Evolutionary conservation across 2,797 vertebrate genomes (phyloP).

Genomic region (Etheostoma perlongum): DNA sequence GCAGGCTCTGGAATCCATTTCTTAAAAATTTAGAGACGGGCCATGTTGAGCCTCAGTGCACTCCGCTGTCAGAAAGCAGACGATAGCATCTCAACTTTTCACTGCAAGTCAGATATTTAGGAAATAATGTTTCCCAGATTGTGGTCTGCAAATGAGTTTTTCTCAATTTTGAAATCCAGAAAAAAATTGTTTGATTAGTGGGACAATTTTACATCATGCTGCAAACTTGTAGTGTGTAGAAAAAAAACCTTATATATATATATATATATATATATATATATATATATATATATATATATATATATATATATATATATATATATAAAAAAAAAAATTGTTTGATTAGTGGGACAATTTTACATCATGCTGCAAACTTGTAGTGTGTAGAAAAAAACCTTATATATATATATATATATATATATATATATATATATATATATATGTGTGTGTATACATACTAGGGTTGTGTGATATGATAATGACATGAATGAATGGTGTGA

Average conservation of each 20-base stretch:
- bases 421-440: too few relatives aligned
- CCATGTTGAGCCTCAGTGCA: constrained; percentile 49
- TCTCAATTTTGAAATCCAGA: constrained; percentile 37
- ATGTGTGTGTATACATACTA: too few relatives aligned
- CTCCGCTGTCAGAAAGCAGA: constrained; percentile 45
- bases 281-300: too few relatives aligned
- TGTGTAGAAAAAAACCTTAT: not conserved
- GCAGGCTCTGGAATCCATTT: constrained; percentile 27
- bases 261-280: too few relatives aligned
- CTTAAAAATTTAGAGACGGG: not conserved
- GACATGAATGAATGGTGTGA: too few relatives aligned
- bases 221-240: not conserved
- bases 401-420: too few relatives aligned
- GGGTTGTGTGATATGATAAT: not conserved
- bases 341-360: constrained; percentile 33
- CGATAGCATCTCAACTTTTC: constrained; percentile 46
- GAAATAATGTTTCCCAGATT: constrained; percentile 68
- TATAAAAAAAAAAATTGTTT: constrained; percentile 34
- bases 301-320: too few relatives aligned
- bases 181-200: constrained; percentile 38
- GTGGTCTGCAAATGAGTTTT: constrained; percentile 49
- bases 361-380: constrained; percentile 4
- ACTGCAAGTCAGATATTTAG: constrained; percentile 38
- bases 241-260: not conserved
- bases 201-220: constrained; percentile 25